Evolutionary conservation across 2,113 vertebrate species (phyloP).

Genomic region (Ammodytes marinus): DNA sequence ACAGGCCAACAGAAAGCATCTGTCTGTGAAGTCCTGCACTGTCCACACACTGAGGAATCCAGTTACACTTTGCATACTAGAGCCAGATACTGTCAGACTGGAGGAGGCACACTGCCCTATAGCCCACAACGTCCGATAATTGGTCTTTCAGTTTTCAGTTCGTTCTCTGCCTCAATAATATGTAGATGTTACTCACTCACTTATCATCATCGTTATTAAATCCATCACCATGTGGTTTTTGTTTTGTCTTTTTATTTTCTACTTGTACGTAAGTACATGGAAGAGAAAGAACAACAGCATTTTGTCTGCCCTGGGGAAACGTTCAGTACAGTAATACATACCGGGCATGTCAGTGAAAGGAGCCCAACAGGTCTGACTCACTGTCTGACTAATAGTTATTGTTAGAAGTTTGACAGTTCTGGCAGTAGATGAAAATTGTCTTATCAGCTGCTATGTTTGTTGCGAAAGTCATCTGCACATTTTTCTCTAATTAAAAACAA

Average conservation of each 20-base stretch:
- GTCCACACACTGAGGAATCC: slow-evolving; percentile 46
- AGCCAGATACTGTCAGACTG: slow-evolving; percentile 43
- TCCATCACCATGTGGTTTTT: background rate
- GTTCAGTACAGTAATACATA: background rate
- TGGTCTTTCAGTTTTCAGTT: background rate
- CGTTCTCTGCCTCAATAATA: background rate
- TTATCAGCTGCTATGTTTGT: slow-evolving; percentile 3
- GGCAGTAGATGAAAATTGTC: background rate
- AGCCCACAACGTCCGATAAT: background rate
- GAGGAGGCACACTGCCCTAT: background rate
- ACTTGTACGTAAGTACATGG: background rate
- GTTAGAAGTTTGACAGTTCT: background rate
- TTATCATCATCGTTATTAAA: too few species aligned
- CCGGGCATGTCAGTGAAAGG: background rate
- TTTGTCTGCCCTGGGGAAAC: background rate
- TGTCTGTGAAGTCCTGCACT: background rate
- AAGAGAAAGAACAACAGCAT: slow-evolving; percentile 2
- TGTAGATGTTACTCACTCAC: background rate
- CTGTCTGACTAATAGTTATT: slow-evolving; percentile 31
- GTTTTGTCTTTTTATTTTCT: background rate
- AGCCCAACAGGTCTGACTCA: slow-evolving; percentile 36
- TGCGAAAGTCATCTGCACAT: background rate
- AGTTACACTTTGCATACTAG: slow-evolving; percentile 61
- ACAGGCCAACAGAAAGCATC: slow-evolving; percentile 23
- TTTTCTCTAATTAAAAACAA: background rate